phyloP scores from a whole-genome alignment of 2,888 invertebrate genomes.

The Trachelus stipa region DNA sequence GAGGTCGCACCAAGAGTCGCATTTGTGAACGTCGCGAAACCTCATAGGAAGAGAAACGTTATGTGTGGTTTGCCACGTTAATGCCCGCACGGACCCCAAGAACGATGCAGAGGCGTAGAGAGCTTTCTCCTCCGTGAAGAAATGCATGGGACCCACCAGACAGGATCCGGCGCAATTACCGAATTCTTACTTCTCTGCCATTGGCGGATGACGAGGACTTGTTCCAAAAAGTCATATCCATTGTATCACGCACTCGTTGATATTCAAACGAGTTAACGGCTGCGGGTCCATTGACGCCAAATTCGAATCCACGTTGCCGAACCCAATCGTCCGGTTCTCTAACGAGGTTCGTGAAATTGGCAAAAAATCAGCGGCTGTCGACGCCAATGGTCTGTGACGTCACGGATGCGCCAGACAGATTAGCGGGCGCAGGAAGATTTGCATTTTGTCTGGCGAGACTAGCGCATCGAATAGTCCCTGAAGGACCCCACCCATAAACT shows the following conservation, averaged over 20 bases:
- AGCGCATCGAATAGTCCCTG: slow-evolving; percentile 30
- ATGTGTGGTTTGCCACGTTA: slow-evolving; percentile 44
- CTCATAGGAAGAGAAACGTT: slow-evolving; percentile 50
- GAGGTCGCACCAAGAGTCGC: background rate
- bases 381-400: slow-evolving; percentile 56
- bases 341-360: background rate
- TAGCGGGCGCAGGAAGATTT: slow-evolving; percentile 57
- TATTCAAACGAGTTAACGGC: background rate
- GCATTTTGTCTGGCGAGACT: slow-evolving; percentile 56
- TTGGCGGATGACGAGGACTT: background rate
- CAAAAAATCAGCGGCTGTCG: slow-evolving; percentile 23
- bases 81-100: slow-evolving; percentile 30
- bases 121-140: slow-evolving; percentile 39
- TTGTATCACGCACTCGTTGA: background rate
- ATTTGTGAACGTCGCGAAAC: slow-evolving; percentile 32
- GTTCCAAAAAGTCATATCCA: background rate
- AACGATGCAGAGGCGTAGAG: slow-evolving; percentile 53
- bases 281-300: background rate
- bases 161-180: slow-evolving; percentile 1
- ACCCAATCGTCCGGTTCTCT: background rate
- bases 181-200: slow-evolving; percentile 3
- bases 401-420: slow-evolving; percentile 63
- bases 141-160: background rate
- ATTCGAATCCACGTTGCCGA: background rate
- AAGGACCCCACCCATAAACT: slow-evolving; percentile 53